Percentiles rank a stretch among this genome's conserved stretches.
phyloP scores from a whole-genome alignment of 2,113 vertebrate species.

The Bettongia penicillata region DNA sequence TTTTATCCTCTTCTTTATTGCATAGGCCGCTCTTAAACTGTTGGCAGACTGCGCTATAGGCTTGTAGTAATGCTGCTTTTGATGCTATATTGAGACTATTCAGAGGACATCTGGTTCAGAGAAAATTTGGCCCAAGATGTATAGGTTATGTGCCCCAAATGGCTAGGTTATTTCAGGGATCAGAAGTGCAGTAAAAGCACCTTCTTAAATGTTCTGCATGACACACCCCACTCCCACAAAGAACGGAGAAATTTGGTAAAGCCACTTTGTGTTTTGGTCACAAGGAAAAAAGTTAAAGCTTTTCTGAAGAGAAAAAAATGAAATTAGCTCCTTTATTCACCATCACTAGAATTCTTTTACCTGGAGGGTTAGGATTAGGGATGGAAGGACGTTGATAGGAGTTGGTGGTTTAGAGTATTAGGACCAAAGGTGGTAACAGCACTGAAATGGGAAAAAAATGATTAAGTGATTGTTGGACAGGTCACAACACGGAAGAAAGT shows the following conservation, averaged over 20 bases:
- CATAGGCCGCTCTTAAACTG: not conserved
- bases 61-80: not conserved
- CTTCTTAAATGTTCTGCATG: not conserved
- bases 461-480: not conserved
- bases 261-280: not conserved
- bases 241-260: not conserved
- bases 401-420: not conserved
- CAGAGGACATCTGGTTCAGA: not conserved
- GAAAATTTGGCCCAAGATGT: not conserved
- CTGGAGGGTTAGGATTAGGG: not conserved
- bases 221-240: not conserved
- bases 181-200: not conserved
- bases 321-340: not conserved
- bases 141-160: not conserved
- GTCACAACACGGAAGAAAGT: not conserved
- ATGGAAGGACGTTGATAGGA: not conserved
- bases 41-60: not conserved
- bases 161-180: conserved; percentile 3
- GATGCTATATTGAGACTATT: not conserved
- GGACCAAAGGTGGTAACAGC: not conserved
- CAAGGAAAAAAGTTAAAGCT: not conserved
- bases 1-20: not conserved
- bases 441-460: not conserved
- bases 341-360: not conserved
- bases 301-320: not conserved